Evolutionary conservation across 2,113 vertebrate species (phyloP).

Genomic region (Aleadryas rufinucha): DNA sequence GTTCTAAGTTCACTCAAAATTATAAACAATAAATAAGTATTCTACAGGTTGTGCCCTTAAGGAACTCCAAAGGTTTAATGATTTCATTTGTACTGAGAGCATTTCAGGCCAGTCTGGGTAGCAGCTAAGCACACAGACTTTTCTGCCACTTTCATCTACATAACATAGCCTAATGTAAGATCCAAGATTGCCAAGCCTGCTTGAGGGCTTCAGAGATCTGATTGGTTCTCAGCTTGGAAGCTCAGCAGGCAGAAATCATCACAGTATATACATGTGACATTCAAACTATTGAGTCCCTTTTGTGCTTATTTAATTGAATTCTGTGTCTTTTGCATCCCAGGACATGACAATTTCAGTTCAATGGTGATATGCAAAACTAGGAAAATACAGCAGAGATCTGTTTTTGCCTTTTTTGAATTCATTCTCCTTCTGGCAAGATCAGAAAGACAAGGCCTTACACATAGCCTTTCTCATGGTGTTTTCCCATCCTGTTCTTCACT

Average conservation of each 20-base stretch:
- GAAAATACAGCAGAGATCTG: background rate
- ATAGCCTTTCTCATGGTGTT: background rate
- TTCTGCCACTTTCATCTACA: background rate
- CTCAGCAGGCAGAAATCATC: background rate
- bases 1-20: background rate
- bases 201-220: background rate
- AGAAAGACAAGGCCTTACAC: background rate
- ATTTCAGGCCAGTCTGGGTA: background rate
- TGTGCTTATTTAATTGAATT: background rate
- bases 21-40: background rate
- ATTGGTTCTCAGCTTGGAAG: background rate
- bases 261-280: background rate
- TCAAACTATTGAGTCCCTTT: background rate
- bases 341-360: background rate
- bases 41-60: background rate
- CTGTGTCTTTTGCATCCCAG: background rate
- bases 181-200: background rate
- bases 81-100: background rate
- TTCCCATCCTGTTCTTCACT: background rate
- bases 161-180: background rate
- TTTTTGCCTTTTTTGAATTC: background rate
- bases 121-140: background rate
- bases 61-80: background rate
- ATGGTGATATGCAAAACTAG: background rate
- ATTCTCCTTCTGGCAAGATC: background rate